Percentiles rank a stretch among this genome's conserved stretches.
These are phyloP conservation scores for Toxotes lorentzi DNA, from an alignment of 2,797 vertebrate genomes.

Conservation along the genomic window DNA sequence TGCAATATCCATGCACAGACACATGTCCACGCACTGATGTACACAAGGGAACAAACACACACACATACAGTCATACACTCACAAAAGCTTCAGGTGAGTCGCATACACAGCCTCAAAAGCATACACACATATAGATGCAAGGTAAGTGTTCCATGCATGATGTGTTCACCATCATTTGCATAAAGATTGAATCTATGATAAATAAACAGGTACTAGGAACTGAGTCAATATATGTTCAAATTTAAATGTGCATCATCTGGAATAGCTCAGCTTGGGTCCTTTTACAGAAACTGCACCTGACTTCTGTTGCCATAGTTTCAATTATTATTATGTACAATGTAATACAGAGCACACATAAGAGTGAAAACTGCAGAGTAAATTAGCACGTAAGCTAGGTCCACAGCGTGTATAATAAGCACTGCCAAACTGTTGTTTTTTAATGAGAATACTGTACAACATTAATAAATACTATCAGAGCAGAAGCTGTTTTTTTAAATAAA, in stretches of 20 bases:
- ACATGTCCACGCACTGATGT: slow-evolving; percentile 61
- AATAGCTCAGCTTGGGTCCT: slow-evolving; percentile 72
- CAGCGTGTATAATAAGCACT: slow-evolving; percentile 29
- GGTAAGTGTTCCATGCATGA: slow-evolving; percentile 70
- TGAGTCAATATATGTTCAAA: slow-evolving; percentile 71
- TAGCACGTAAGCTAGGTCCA: slow-evolving; percentile 26
- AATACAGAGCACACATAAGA: slow-evolving; percentile 34
- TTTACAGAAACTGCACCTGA: slow-evolving; percentile 61
- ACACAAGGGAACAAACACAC: slow-evolving; percentile 45
- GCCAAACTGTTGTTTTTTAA: slow-evolving; percentile 31
- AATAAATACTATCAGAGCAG: slow-evolving; percentile 51
- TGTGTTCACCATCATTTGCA: slow-evolving; percentile 78
- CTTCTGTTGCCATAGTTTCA: slow-evolving; percentile 79
- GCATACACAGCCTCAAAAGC: slow-evolving; percentile 54
- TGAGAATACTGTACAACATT: slow-evolving; percentile 45
- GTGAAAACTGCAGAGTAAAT: slow-evolving; percentile 42
- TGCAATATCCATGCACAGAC: slow-evolving; percentile 81
- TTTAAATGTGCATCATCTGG: slow-evolving; percentile 74
- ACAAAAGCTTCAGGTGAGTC: slow-evolving; percentile 56
- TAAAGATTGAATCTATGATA: slow-evolving; percentile 81
- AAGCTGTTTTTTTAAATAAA: slow-evolving; percentile 25
- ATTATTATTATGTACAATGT: slow-evolving; percentile 58
- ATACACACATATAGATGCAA: slow-evolving; percentile 49
- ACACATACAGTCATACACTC: slow-evolving; percentile 22
- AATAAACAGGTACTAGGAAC: slow-evolving; percentile 72